Conservation (phyloP, 2,888 invertebrate species). For the Mesorhabditis belari region DNA sequence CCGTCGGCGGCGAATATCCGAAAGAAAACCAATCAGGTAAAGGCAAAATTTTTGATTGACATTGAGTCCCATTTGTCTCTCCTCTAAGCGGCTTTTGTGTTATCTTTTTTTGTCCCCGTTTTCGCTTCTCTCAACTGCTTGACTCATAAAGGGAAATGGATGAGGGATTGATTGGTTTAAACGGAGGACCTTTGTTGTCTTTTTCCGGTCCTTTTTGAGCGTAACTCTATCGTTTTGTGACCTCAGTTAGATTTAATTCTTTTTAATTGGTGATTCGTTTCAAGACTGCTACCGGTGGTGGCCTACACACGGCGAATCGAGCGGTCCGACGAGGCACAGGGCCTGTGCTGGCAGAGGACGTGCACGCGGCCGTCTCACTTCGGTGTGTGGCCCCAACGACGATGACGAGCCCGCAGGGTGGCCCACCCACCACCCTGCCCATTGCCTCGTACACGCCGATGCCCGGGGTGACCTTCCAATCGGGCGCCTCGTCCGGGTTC, state of each 20-base stretch:
- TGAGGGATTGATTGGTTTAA: no score
- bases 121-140: no score
- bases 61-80: no score
- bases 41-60: not conserved
- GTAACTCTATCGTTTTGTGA: slow-evolving; percentile 1
- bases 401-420: no score
- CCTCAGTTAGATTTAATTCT: slow-evolving; percentile 1
- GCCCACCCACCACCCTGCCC: slow-evolving; percentile 1
- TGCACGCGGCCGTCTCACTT: slow-evolving; percentile 17
- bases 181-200: no score
- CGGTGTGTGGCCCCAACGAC: not conserved
- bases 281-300: no score
- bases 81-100: no score
- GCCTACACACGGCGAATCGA: slow-evolving; percentile 8
- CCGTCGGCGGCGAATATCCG: slow-evolving; percentile 33
- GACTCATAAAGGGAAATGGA: no score
- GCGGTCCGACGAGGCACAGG: slow-evolving; percentile 47
- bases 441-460: slow-evolving; percentile 1
- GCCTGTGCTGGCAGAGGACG: slow-evolving; percentile 42
- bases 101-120: no score
- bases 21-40: slow-evolving; percentile 37
- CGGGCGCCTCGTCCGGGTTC: not conserved
- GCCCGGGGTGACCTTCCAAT: slow-evolving; percentile 1
- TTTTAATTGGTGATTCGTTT: no score
- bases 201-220: no score